phyloP scores from a whole-genome alignment of 2,797 vertebrate genomes.

The Hipposideros larvatus region DNA sequence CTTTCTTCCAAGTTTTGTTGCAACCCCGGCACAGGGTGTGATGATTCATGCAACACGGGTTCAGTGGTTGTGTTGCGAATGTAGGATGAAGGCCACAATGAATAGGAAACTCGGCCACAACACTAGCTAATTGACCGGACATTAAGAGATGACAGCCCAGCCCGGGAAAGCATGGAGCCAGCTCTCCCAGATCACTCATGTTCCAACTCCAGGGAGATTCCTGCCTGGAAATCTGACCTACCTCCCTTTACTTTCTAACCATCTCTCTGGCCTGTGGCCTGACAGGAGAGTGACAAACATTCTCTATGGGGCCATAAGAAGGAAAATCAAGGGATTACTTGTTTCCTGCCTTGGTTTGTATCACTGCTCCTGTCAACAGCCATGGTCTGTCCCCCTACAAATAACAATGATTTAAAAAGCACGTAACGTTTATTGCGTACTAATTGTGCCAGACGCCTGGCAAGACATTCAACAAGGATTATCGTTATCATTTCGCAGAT shows the following conservation, averaged over 20 bases:
- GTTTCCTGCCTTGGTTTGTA: not conserved
- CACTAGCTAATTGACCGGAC: no score
- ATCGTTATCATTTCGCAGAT: not conserved
- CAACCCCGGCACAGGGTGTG: not conserved
- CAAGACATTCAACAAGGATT: not conserved
- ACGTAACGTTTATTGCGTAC: not conserved
- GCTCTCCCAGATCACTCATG: not conserved
- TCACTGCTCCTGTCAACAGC: not conserved
- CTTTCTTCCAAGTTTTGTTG: not conserved
- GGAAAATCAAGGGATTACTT: not conserved
- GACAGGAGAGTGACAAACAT: not conserved
- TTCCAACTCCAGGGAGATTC: not conserved
- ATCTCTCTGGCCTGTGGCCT: not conserved
- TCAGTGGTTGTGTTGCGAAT: not conserved
- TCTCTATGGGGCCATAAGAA: not conserved
- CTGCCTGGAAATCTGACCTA: not conserved
- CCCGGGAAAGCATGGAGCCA: not conserved
- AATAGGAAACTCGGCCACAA: not conserved
- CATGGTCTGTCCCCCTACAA: not conserved
- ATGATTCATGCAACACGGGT: accelerated
- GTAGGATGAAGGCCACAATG: not conserved
- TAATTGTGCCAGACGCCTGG: not conserved
- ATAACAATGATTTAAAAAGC: not conserved
- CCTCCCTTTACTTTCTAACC: not conserved
- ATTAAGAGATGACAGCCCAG: not conserved